phyloP scores from a whole-genome alignment of 2,113 vertebrate species.

The Cygnus atratus region DNA sequence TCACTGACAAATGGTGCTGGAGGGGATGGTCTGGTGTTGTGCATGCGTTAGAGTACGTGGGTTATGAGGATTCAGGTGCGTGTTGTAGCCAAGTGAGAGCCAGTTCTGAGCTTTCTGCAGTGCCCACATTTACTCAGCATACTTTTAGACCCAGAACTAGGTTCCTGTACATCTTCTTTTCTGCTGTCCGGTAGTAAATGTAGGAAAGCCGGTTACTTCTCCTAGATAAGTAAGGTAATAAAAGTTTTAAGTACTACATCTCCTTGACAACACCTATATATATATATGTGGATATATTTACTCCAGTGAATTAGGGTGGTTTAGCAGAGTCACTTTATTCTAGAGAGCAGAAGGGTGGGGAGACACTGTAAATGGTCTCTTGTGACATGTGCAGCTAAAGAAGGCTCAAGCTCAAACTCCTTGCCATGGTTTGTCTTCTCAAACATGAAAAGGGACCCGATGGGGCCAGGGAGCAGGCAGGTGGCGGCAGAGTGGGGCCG shows the following conservation, averaged over 20 bases:
- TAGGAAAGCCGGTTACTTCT: neutral
- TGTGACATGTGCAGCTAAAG: conserved; percentile 22
- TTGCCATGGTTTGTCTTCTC: neutral
- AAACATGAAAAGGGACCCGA: neutral
- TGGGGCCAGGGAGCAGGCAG: neutral
- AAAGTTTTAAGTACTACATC: neutral
- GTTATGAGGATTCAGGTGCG: fast-evolving
- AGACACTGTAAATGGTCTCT: neutral
- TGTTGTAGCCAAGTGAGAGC: neutral
- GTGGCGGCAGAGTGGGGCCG: too few species aligned
- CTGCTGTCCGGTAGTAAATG: neutral
- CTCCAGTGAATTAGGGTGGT: neutral
- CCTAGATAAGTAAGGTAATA: neutral
- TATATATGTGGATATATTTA: neutral
- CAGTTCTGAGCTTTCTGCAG: neutral
- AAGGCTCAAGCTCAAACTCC: neutral
- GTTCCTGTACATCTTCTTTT: neutral
- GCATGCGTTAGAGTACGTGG: fast-evolving
- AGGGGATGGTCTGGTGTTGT: neutral
- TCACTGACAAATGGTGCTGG: neutral
- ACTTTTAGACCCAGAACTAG: neutral
- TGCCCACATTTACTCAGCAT: fast-evolving
- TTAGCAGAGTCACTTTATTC: neutral
- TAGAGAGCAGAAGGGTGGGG: neutral
- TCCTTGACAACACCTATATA: neutral